phyloP scores from a whole-genome alignment of 2,888 invertebrate species.

The Syritta pipiens region DNA sequence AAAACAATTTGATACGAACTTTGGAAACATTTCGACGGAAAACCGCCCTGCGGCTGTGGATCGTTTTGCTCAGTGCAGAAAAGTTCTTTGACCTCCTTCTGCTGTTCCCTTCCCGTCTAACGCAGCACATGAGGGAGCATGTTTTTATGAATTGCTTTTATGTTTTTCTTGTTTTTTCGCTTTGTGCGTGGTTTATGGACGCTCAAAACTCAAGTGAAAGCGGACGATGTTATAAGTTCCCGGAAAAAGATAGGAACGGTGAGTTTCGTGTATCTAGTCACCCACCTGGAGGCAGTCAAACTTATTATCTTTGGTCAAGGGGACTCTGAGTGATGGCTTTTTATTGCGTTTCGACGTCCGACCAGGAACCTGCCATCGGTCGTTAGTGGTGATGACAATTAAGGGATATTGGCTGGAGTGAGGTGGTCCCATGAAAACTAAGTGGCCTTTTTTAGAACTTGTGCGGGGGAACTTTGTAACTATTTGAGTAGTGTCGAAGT shows the following conservation, averaged over 20 bases:
- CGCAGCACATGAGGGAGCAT: slow-evolving; percentile 11
- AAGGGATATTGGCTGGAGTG: too few species aligned
- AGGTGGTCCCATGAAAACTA: too few species aligned
- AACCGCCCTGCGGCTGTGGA: slow-evolving; percentile 37
- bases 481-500: too few species aligned
- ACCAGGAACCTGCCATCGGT: too few species aligned
- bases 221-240: slow-evolving; percentile 26
- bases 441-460: too few species aligned
- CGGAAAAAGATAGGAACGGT: neutral
- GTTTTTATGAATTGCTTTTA: slow-evolving; percentile 3
- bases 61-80: slow-evolving; percentile 39
- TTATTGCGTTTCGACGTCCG: too few species aligned
- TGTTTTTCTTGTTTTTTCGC: neutral
- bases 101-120: slow-evolving; percentile 2
- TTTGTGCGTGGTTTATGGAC: neutral
- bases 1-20: slow-evolving; percentile 59
- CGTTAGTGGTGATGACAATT: too few species aligned
- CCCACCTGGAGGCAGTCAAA: slow-evolving; percentile 53
- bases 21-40: slow-evolving; percentile 48
- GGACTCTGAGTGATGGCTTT: slow-evolving; percentile 46
- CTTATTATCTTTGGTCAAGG: slow-evolving; percentile 52
- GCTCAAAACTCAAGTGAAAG: slow-evolving; percentile 10
- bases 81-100: slow-evolving; percentile 45
- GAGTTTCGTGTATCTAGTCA: slow-evolving; percentile 16
- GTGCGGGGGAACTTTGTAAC: too few species aligned